Conservation (phyloP, 2,113 vertebrate genomes). For the Ailurus styani region DNA sequence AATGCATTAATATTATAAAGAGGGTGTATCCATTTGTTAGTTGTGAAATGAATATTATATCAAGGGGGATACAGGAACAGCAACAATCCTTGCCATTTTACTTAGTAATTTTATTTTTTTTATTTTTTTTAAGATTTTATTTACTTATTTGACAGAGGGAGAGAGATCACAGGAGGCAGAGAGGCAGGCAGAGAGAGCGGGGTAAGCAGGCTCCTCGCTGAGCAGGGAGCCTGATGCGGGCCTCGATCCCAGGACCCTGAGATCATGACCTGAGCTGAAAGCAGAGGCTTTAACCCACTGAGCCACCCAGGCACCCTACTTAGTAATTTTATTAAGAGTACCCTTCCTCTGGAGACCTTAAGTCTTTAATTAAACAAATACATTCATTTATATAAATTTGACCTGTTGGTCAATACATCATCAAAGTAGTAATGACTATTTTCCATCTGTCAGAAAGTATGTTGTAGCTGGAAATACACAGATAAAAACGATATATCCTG, state of each 20-base stretch:
- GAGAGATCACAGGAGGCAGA: no score
- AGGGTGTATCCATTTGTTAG: background rate
- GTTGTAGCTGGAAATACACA: background rate
- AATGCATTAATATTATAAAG: background rate
- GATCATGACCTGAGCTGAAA: no score
- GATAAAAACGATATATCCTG: background rate
- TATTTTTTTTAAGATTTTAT: no score
- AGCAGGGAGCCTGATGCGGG: no score
- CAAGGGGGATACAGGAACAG: background rate
- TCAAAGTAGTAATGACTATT: background rate
- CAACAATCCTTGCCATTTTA: background rate
- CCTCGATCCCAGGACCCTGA: no score
- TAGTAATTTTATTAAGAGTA: background rate
- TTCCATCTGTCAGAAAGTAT: background rate
- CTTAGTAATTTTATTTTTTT: background rate
- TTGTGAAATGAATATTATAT: background rate
- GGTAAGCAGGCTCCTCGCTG: no score
- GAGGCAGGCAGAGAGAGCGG: no score
- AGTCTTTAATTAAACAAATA: background rate
- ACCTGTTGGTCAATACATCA: background rate
- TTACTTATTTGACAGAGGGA: no score
- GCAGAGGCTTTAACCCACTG: no score
- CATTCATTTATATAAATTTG: background rate
- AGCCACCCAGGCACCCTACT: no score
- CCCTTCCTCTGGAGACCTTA: background rate